Evolutionary conservation across 2,888 invertebrate genomes (phyloP).

Genomic region (Agrotis ipsilon): DNA sequence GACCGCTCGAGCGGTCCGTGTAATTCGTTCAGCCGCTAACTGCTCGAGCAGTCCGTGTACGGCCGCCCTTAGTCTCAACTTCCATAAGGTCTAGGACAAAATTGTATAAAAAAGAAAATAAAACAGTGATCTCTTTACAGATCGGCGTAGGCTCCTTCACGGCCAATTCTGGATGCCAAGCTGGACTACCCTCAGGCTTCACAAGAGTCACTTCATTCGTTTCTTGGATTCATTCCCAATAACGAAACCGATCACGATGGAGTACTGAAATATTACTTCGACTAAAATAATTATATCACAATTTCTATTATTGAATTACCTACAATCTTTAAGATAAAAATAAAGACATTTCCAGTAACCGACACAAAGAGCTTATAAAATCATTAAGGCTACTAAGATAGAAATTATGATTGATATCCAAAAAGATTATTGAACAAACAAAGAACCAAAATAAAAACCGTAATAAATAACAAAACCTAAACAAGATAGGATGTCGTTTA

Average conservation of each 20-base stretch:
- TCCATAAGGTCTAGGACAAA: too few species aligned
- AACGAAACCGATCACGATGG: constrained; percentile 24
- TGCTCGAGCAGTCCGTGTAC: too few species aligned
- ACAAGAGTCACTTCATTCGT: constrained; percentile 76
- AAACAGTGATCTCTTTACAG: constrained; percentile 53
- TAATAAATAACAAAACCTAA: constrained; percentile 43
- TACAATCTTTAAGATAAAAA: background rate
- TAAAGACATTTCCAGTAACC: background rate
- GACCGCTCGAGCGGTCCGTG: too few species aligned
- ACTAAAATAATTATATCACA: background rate
- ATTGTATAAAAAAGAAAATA: too few species aligned
- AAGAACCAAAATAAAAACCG: constrained; percentile 29
- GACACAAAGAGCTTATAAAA: background rate
- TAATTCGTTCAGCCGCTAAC: too few species aligned
- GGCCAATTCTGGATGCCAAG: constrained; percentile 74
- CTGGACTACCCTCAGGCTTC: constrained; percentile 77
- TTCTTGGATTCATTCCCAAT: constrained; percentile 75
- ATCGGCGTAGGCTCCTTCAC: constrained; percentile 78
- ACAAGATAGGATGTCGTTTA: constrained; percentile 56
- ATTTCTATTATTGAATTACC: background rate
- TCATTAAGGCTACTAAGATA: background rate
- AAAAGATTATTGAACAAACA: constrained; percentile 34
- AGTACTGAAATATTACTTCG: background rate
- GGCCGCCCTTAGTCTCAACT: too few species aligned
- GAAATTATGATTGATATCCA: constrained; percentile 16